Evolutionary conservation across 1,140 invertebrate species (phyloP).

Genomic region (Stegodyphus mimosarum): DNA sequence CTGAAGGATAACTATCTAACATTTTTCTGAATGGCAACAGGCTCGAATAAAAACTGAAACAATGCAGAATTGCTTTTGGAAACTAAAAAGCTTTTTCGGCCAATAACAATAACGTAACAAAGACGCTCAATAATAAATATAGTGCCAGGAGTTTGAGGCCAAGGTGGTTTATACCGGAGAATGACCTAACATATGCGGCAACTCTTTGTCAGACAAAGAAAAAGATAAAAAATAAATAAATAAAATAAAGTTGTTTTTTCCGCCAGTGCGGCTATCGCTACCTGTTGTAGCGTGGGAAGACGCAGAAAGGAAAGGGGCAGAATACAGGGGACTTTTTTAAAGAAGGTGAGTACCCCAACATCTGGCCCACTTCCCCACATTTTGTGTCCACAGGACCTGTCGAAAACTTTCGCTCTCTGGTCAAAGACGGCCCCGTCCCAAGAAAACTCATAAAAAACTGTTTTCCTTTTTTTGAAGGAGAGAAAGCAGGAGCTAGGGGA

Average conservation of each 20-base stretch:
- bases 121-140: no score
- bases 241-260: constrained; percentile 21
- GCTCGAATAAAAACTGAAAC: no score
- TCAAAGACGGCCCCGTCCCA: not conserved
- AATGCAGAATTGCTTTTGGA: no score
- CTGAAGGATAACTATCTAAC: no score
- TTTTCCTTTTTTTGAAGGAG: not conserved
- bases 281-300: constrained; percentile 41
- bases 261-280: not conserved
- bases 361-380: constrained; percentile 45
- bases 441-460: not conserved
- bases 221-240: no score
- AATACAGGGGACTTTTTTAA: not conserved
- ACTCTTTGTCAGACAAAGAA: not conserved
- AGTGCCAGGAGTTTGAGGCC: no score
- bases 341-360: not conserved
- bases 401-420: constrained; percentile 30
- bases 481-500: not conserved
- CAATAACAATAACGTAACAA: no score
- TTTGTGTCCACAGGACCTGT: not conserved
- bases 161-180: no score
- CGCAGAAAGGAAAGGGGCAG: constrained; percentile 11
- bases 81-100: no score
- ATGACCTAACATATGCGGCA: no score
- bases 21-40: no score